Base-by-base conservation (phyloP, 2,797 vertebrate species). In the Pipistrellus pygmaeus region DNA sequence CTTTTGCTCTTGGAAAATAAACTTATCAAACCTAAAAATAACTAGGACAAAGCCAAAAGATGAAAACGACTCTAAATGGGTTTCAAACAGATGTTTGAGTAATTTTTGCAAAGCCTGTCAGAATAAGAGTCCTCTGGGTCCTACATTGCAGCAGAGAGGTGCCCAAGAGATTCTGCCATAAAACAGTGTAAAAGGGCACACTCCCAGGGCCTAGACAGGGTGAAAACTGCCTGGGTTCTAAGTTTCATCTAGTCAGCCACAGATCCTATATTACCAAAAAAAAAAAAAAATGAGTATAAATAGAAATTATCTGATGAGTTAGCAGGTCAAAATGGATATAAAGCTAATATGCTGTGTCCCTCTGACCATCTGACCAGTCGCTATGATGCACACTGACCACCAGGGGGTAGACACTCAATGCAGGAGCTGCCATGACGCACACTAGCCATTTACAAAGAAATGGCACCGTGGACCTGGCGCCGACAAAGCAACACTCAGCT, bases 11-110 rank as follows among this genome's bases (percentile, higher is more conserved):
- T 91, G 95, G 95, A 96, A 92, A 96, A 93, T 93, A 97, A 97
- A 95, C 98, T 97, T 96, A 93, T 72, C 81, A 96, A 94, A 88
- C 60, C 93, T 95, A 98, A 98, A 98, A 97, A 97, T 97, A 98
- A 95, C 91, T 89, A 95, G 85, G 93, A 93, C 95, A 18, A 97
- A 97, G 92, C 17, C 94, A 90, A 96, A 96, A 95, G 96, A 95
- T 92, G 81, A 97, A 97, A 97, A 89, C 86, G 41, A 91, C 62
- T 97, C 93, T 90, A 82, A 80, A 21, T 51, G 60, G 95, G 83
- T 77, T 92, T 97, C 89, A 95, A 94, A 97, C 94, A 91, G 93
- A 98, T 97, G 94, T 93, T 94, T 80, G 32, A 41, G 91, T 82
- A 93, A 94, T 87, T 85, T 96, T 96, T 91, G 88, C 95, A 41